These are phyloP conservation scores for Mastigias papua DNA, from an alignment of 30 jellyfish, hydroid and myxozoan genomes.

Conservation along the genomic window DNA sequence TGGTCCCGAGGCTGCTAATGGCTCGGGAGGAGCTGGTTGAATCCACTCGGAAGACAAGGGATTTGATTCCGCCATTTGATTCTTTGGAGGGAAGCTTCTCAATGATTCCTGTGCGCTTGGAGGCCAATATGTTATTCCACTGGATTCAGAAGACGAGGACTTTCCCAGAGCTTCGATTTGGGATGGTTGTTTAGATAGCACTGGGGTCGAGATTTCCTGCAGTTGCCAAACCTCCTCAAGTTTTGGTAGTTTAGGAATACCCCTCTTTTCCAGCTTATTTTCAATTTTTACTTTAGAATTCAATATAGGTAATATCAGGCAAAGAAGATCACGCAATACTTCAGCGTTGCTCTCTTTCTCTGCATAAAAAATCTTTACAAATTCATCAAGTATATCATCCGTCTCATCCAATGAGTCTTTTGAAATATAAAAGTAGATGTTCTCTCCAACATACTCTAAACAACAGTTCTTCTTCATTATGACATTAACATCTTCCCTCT, in stretches of 20 bases:
- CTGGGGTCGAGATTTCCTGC: not conserved
- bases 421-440: conserved; percentile 28
- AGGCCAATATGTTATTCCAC: conserved; percentile 72
- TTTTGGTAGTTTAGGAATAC: conserved; percentile 25
- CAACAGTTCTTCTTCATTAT: conserved; percentile 13
- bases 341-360: not conserved
- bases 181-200: not conserved
- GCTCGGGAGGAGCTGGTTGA: not conserved
- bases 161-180: not conserved
- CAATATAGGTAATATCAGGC: not conserved
- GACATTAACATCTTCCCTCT: conserved; percentile 41
- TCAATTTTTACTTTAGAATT: not conserved
- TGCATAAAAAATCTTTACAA: conserved; percentile 20
- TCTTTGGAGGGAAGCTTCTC: not conserved
- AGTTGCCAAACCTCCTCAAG: not conserved
- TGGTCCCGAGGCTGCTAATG: not conserved
- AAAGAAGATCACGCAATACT: not conserved
- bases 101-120: conserved; percentile 66
- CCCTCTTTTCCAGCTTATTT: conserved; percentile 11
- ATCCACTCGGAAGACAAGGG: not conserved
- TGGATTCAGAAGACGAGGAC: not conserved
- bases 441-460: conserved; percentile 24
- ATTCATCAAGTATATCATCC: conserved; percentile 53
- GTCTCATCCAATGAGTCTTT: conserved; percentile 22
- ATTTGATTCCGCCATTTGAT: not conserved